Percentiles rank a stretch among this genome's conserved stretches.
Evolutionary conservation across 2,113 vertebrate species (phyloP).

Genomic region (Siniperca chuatsi): DNA sequence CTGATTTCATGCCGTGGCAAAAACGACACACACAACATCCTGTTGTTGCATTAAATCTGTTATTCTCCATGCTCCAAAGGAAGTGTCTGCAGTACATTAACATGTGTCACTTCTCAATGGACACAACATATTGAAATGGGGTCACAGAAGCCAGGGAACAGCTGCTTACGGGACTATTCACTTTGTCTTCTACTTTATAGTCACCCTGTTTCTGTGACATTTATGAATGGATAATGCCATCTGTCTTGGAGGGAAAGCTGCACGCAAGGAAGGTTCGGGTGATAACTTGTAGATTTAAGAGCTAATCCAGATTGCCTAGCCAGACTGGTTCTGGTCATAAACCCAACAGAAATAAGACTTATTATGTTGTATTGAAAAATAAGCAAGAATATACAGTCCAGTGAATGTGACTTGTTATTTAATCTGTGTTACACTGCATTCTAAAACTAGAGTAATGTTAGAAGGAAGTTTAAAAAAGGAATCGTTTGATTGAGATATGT

Average conservation of each 20-base stretch:
- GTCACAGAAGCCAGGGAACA: slow-evolving; percentile 52
- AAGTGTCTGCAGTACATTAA: slow-evolving; percentile 42
- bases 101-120: slow-evolving; percentile 48
- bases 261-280: slow-evolving; percentile 23
- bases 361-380: slow-evolving; percentile 8
- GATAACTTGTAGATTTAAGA: slow-evolving; percentile 60
- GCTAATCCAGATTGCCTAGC: slow-evolving; percentile 38
- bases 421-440: not conserved
- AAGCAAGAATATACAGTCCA: slow-evolving; percentile 3
- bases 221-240: slow-evolving; percentile 66
- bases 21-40: not conserved
- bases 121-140: slow-evolving; percentile 46
- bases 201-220: slow-evolving; percentile 62
- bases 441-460: not conserved
- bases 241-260: slow-evolving; percentile 44
- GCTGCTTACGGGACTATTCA: slow-evolving; percentile 56
- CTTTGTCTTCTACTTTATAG: slow-evolving; percentile 60
- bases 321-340: slow-evolving; percentile 38
- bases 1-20: not conserved
- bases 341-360: slow-evolving; percentile 21
- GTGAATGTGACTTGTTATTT: not conserved
- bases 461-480: not conserved
- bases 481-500: not conserved
- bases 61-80: slow-evolving; percentile 29
- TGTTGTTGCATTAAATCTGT: slow-evolving; percentile 13